phyloP scores from a whole-genome alignment of 2,113 vertebrate genomes.

The Neodon shergylaensis region DNA sequence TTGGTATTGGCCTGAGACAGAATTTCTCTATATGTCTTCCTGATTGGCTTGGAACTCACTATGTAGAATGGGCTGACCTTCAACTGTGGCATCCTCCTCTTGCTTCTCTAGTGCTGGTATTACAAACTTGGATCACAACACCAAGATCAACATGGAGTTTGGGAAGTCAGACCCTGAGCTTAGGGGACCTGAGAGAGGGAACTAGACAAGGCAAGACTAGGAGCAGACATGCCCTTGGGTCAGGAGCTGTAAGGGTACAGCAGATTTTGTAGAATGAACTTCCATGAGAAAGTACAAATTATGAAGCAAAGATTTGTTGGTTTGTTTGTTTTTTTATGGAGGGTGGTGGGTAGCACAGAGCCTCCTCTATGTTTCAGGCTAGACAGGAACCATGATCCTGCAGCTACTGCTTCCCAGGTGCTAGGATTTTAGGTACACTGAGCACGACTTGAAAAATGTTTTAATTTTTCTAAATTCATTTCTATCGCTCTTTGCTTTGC shows the following conservation, averaged over 20 bases:
- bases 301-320: not conserved
- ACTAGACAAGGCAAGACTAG: not conserved
- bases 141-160: not conserved
- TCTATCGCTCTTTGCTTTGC: constrained; percentile 6
- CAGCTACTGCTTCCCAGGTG: not conserved
- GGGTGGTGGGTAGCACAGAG: not conserved
- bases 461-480: not conserved
- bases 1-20: not conserved
- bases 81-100: not conserved
- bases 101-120: not conserved
- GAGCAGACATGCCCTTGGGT: not conserved
- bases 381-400: not conserved
- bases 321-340: not conserved
- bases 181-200: not conserved
- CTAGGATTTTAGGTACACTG: not conserved
- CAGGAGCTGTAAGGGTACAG: not conserved
- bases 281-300: not conserved
- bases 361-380: not conserved
- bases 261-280: not conserved
- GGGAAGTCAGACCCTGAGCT: not conserved
- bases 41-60: no score
- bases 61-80: not conserved
- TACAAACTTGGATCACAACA: not conserved
- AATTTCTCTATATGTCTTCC: not conserved
- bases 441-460: not conserved